These are phyloP conservation scores for Podilymbus podiceps DNA, from an alignment of 2,113 vertebrate species.

Conservation along the genomic window DNA sequence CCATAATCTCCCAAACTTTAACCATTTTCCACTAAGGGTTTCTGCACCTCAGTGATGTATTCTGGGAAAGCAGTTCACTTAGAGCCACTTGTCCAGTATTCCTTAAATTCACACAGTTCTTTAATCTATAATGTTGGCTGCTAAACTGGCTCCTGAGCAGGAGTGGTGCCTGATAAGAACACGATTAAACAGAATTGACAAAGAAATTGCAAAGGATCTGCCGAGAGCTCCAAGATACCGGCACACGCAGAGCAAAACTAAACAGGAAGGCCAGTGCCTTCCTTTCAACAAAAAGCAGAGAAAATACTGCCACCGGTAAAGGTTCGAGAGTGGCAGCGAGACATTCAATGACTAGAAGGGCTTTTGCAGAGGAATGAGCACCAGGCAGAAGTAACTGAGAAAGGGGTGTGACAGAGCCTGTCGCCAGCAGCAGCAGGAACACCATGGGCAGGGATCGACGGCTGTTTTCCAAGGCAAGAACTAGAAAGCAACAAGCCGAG, in stretches of 20 bases:
- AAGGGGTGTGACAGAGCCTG: not conserved
- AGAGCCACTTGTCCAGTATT: not conserved
- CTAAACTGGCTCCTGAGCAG: not conserved
- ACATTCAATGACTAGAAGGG: not conserved
- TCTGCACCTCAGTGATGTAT: not conserved
- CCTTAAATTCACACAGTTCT: not conserved
- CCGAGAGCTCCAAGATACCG: not conserved
- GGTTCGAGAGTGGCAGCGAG: not conserved
- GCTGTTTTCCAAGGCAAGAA: not conserved
- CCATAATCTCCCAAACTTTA: not conserved
- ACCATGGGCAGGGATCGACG: accelerated
- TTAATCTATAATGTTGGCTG: accelerated
- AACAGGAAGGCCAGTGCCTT: not conserved
- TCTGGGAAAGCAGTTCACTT: not conserved
- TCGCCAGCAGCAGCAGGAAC: accelerated
- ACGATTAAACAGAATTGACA: not conserved
- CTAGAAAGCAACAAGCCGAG: not conserved
- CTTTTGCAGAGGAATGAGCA: not conserved
- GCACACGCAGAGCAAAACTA: not conserved
- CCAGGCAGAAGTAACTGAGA: not conserved
- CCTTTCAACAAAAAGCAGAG: not conserved
- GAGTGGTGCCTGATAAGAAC: not conserved
- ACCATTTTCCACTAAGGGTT: not conserved
- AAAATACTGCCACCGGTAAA: not conserved
- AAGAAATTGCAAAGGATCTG: not conserved